phyloP scores from a whole-genome alignment of 2,888 invertebrate genomes.

The Embidobia sp. region DNA sequence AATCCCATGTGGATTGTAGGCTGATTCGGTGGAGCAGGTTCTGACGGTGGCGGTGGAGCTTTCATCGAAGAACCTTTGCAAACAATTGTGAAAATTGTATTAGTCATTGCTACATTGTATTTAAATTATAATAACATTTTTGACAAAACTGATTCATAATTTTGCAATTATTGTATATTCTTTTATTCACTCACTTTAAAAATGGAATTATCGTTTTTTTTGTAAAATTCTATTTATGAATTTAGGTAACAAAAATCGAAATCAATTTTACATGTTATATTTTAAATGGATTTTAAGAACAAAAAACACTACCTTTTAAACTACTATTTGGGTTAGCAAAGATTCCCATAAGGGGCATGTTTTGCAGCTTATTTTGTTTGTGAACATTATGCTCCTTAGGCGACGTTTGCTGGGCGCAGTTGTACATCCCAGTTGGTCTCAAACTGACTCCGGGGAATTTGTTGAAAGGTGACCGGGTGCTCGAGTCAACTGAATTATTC shows the following conservation, averaged over 20 bases:
- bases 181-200: too few relatives aligned
- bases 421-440: background rate
- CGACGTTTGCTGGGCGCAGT: constrained; percentile 8
- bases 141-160: too few relatives aligned
- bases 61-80: constrained; percentile 69
- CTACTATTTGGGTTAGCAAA: constrained; percentile 70
- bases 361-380: constrained; percentile 68
- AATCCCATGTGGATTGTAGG: constrained; percentile 77
- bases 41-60: constrained; percentile 81
- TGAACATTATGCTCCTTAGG: constrained; percentile 2
- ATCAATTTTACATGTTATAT: too few relatives aligned
- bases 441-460: constrained; percentile 6
- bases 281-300: too few relatives aligned
- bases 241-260: too few relatives aligned
- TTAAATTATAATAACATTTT: too few relatives aligned
- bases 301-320: background rate
- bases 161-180: too few relatives aligned
- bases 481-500: constrained; percentile 9
- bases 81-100: too few relatives aligned
- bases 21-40: constrained; percentile 82
- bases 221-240: too few relatives aligned
- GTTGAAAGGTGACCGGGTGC: background rate
- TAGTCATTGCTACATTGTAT: too few relatives aligned
- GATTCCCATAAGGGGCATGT: constrained; percentile 73
- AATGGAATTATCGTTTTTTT: too few relatives aligned